Evolutionary conservation across 2,113 vertebrate species (phyloP), one percentile per base, ranked within the genome.

Genomic region (Nymphicus hollandicus): DNA sequence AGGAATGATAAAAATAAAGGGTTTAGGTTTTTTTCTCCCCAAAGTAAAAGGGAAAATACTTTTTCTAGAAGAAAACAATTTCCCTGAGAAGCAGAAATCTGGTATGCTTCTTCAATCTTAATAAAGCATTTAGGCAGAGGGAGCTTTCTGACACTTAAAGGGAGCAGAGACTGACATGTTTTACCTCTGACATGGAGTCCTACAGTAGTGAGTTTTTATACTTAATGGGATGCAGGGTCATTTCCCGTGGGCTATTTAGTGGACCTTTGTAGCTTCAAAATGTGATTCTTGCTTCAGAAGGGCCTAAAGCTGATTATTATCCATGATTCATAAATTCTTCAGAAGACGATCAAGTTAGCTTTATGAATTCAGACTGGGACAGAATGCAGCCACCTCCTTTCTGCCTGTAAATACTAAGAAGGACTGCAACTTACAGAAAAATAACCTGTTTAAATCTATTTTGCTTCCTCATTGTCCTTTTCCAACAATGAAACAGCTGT

Each of bases 261-360:
- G 98, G 98, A 99, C 98, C 98, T 98, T 97, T 98, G 98, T 97
- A 98, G 97, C 98, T 98, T 98, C 97, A 96, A 96, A 98, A 98
- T 97, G 97, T 96, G 86, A 97, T 98, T 98, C 98, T 98, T 98
- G 96, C 97, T 96, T 98, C 98, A 98, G 98, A 99, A 98, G 97
- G 96, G 97, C 98, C 98, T 98, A 98, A 98, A 98, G 98, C 98
- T 97, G 98, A 98, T 99, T 98, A 98, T 98, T 98, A 99, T 98
- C 98, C 97, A 97, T 95, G 98, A 98, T 98, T 98, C 98, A 98
- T 98, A 98, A 98, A 98, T 99, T 98, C 98, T 98, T 99, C 98
- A 98, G 97, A 98, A 97, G 98, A 97, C 93, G 97, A 98, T 98
- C 95, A 97, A 98, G 95, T 97, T 97, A 98, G 71, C 85, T 96